phyloP scores from a whole-genome alignment of 2,888 invertebrate species.

The Matsumyia berberina region DNA sequence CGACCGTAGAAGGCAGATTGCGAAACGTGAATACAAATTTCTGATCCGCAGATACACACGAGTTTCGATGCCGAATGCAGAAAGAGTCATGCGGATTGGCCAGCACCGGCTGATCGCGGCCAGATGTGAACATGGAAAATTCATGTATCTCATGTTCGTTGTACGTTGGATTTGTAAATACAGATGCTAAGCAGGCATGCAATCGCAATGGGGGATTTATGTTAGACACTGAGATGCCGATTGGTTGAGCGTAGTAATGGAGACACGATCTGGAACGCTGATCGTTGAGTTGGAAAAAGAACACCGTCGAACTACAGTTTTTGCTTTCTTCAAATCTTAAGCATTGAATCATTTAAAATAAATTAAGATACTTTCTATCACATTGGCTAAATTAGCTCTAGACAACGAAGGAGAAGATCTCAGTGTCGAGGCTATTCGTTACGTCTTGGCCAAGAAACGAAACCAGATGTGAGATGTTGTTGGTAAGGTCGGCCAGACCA shows the following conservation, averaged over 20 bases:
- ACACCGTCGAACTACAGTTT: no score
- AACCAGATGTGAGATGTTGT: no score
- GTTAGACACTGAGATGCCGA: constrained; percentile 41
- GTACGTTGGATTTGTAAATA: constrained; percentile 51
- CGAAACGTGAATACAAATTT: constrained; percentile 61
- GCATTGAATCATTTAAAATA: no score
- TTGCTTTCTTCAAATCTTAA: no score
- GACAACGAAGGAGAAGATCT: no score
- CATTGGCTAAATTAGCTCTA: no score
- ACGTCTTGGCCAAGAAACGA: no score
- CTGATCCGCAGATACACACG: constrained; percentile 45
- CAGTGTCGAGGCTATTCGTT: no score
- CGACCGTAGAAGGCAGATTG: constrained; percentile 54
- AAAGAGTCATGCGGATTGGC: constrained; percentile 70
- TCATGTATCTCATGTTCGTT: constrained; percentile 60
- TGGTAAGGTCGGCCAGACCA: no score
- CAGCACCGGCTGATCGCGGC: constrained; percentile 53
- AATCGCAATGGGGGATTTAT: constrained; percentile 71
- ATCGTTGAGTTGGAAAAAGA: neutral
- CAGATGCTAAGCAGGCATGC: constrained; percentile 67
- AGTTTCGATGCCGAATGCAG: constrained; percentile 29
- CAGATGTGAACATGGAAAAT: constrained; percentile 72
- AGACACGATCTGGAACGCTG: constrained; percentile 48
- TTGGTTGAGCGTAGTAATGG: constrained; percentile 46
- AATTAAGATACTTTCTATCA: no score